Evolutionary conservation across 2,888 invertebrate species (phyloP).

Genomic region (Parnassius smintheus): DNA sequence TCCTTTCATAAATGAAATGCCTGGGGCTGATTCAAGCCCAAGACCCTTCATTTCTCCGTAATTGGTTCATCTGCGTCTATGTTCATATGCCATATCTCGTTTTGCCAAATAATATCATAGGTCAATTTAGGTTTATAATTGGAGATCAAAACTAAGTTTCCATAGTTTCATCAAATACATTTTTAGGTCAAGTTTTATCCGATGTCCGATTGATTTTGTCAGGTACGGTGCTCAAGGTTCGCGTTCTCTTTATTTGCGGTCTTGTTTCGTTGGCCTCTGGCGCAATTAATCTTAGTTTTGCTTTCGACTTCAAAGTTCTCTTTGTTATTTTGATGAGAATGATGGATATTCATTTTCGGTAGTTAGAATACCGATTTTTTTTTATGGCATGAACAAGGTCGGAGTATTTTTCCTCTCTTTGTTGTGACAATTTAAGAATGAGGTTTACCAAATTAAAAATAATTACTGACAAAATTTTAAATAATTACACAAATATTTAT

Average conservation of each 20-base stretch:
- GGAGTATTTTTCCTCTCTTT: constrained; percentile 1
- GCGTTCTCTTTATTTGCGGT: constrained; percentile 80
- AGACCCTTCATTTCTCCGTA: too few species aligned
- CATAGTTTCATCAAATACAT: constrained; percentile 62
- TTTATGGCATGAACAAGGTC: constrained; percentile 54
- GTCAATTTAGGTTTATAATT: too few species aligned
- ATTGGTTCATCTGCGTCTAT: too few species aligned
- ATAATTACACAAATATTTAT: not conserved
- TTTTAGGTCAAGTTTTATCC: constrained; percentile 78
- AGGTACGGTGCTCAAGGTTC: constrained; percentile 77
- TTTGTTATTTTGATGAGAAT: constrained; percentile 72
- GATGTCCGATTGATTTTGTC: constrained; percentile 79
- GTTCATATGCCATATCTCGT: too few species aligned
- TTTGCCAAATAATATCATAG: too few species aligned
- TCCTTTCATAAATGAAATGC: too few species aligned
- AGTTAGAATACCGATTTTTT: constrained; percentile 56
- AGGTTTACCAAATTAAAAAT: not conserved
- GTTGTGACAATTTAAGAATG: not conserved
- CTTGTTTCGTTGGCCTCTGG: constrained; percentile 77
- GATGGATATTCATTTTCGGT: constrained; percentile 69
- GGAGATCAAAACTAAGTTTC: constrained; percentile 14
- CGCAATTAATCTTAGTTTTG: constrained; percentile 73
- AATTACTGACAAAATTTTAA: too few species aligned
- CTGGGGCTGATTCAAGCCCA: too few species aligned
- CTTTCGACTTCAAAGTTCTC: constrained; percentile 72